These are phyloP conservation scores for Drosophila murphyi DNA, from an alignment of 1,140 invertebrate genomes.

Conservation along the genomic window DNA sequence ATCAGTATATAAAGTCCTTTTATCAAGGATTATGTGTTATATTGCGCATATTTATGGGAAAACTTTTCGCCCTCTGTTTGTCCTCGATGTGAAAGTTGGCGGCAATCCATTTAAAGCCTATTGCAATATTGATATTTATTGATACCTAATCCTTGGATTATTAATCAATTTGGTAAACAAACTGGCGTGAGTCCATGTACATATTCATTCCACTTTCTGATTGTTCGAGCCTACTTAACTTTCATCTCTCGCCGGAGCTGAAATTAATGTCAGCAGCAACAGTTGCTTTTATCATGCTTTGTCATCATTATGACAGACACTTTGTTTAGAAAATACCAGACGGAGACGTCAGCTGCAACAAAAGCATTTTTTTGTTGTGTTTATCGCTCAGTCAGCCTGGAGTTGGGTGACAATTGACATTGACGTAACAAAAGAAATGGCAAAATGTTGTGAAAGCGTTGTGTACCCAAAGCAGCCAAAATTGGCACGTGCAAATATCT, in stretches of 20 bases:
- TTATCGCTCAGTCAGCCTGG: constrained; percentile 53
- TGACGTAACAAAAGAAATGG: constrained; percentile 61
- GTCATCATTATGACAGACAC: constrained; percentile 14
- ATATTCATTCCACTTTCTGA: constrained; percentile 12
- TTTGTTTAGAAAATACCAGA: constrained; percentile 24
- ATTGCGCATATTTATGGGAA: constrained; percentile 63
- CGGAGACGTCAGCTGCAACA: constrained; percentile 13
- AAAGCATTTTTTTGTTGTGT: constrained; percentile 26
- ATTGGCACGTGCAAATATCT: constrained; percentile 62
- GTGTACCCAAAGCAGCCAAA: constrained; percentile 13
- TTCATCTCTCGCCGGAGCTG: constrained; percentile 11
- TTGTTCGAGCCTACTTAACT: constrained; percentile 12
- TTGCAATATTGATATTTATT: constrained; percentile 53
- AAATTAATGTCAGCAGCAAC: constrained; percentile 29
- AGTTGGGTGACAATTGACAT: constrained; percentile 45
- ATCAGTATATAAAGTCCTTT: constrained; percentile 68
- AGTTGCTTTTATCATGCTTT: constrained; percentile 25
- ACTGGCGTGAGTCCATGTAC: constrained; percentile 2
- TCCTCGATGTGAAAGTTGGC: constrained; percentile 4
- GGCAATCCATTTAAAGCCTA: constrained; percentile 5
- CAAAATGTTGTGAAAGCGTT: constrained; percentile 37
- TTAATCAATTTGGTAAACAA: constrained; percentile 60
- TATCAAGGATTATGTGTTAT: constrained; percentile 63
- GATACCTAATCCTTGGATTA: constrained; percentile 37
- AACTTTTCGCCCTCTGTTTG: constrained; percentile 45